A percentile compares a stretch with the other conserved stretches of the same genome.
Evolutionary conservation across 2,113 vertebrate species (phyloP).

Genomic region (Elephas maximus): DNA sequence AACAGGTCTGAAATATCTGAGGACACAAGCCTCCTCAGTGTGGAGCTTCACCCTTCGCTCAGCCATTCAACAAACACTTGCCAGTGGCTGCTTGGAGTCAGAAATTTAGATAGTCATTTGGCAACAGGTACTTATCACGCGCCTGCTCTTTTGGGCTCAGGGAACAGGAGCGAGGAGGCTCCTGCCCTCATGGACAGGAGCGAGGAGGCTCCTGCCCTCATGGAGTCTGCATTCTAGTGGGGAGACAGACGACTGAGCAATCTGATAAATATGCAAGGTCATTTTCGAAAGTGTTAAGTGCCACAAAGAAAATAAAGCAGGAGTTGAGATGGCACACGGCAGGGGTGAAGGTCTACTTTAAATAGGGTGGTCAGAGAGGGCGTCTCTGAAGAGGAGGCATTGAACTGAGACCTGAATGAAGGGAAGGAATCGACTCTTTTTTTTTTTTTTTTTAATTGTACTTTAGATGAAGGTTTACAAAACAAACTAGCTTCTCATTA

Average conservation of each 20-base stretch:
- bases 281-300: neutral
- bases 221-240: neutral
- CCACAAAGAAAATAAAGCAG: neutral
- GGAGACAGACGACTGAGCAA: neutral
- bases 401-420: neutral
- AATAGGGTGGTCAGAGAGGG: neutral
- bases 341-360: neutral
- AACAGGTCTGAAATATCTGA: conserved; percentile 68
- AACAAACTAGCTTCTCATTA: neutral
- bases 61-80: neutral
- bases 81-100: neutral
- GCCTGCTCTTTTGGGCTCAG: neutral
- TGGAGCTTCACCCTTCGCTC: neutral
- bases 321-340: neutral
- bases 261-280: neutral
- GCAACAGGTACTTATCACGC: neutral
- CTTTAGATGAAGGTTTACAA: no score
- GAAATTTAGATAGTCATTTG: neutral
- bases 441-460: no score
- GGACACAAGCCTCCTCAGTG: neutral
- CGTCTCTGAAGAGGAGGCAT: neutral
- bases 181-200: neutral
- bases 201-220: neutral
- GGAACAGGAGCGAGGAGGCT: neutral
- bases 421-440: no score